Percentiles rank a stretch among this genome's conserved stretches.
Conservation (phyloP, 2,797 vertebrate genomes). For the Poeciliopsis turneri region DNA sequence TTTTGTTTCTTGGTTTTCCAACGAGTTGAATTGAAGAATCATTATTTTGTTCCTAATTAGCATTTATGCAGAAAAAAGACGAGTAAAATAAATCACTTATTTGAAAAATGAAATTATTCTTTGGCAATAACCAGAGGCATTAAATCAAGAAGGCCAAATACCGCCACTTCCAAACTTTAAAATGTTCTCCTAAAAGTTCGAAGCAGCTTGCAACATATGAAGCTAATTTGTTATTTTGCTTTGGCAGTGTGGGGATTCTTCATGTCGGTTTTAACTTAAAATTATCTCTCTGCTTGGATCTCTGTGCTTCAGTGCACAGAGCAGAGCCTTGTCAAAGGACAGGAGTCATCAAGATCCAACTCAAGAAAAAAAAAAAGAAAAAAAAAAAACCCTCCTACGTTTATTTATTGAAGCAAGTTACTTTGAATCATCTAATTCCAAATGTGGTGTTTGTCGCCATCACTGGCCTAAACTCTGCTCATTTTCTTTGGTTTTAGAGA, state of each 20-base stretch:
- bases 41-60: conserved; percentile 2
- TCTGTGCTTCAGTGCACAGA: conserved; percentile 9
- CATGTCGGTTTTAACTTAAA: conserved; percentile 46
- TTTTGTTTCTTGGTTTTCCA: neutral
- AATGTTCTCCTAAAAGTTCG: conserved; percentile 28
- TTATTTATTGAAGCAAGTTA: conserved; percentile 9
- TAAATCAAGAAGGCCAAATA: conserved; percentile 4
- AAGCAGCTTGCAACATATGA: conserved; percentile 45
- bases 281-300: conserved; percentile 43
- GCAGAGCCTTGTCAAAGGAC: conserved; percentile 20
- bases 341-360: conserved; percentile 37
- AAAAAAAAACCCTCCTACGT: neutral
- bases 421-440: conserved; percentile 45
- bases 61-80: conserved; percentile 2
- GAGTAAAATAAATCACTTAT: conserved; percentile 10
- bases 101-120: conserved; percentile 21
- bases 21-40: neutral
- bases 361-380: neutral
- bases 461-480: conserved; percentile 41
- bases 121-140: conserved; percentile 11
- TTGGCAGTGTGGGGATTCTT: conserved; percentile 33
- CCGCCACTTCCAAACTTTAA: conserved; percentile 23
- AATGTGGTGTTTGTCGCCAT: conserved; percentile 53
- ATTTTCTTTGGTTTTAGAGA: conserved; percentile 75
- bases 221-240: conserved; percentile 30